These are phyloP conservation scores for Lottia gigantea DNA, from an alignment of 2,888 invertebrate genomes.

Conservation along the genomic window DNA sequence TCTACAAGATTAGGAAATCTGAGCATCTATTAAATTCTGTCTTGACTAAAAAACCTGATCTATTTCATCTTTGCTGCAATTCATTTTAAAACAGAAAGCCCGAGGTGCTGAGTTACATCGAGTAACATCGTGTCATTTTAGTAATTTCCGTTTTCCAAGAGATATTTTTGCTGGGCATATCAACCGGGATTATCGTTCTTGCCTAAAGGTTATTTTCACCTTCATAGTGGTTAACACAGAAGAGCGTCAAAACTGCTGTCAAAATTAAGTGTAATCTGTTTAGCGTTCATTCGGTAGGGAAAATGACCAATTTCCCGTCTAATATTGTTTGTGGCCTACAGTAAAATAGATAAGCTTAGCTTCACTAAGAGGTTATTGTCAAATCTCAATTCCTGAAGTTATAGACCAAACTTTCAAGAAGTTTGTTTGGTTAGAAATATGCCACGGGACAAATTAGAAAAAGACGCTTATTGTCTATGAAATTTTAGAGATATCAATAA, in stretches of 20 bases:
- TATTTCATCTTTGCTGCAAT: neutral
- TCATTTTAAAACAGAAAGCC: no score
- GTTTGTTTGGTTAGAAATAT: neutral
- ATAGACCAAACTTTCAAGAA: slow-evolving; percentile 1
- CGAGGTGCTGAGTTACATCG: no score
- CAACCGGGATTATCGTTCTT: slow-evolving; percentile 10
- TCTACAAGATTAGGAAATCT: neutral
- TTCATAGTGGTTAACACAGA: neutral
- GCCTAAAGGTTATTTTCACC: slow-evolving; percentile 5
- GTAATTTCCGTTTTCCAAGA: slow-evolving; percentile 4
- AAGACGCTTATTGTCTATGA: no score
- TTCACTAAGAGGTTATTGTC: neutral
- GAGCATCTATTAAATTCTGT: neutral
- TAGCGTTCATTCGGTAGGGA: slow-evolving; percentile 29
- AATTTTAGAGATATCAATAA: no score
- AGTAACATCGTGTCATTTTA: slow-evolving; percentile 9
- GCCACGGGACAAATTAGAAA: neutral
- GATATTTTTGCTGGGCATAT: neutral
- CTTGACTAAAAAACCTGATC: neutral
- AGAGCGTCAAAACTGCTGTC: neutral
- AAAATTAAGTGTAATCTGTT: slow-evolving; percentile 32
- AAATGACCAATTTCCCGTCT: slow-evolving; percentile 34
- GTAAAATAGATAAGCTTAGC: slow-evolving; percentile 25
- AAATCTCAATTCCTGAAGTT: neutral
- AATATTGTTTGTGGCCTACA: slow-evolving; percentile 23